Conservation (phyloP, 2,113 vertebrate species). For the Thryonomys swinderianus region DNA sequence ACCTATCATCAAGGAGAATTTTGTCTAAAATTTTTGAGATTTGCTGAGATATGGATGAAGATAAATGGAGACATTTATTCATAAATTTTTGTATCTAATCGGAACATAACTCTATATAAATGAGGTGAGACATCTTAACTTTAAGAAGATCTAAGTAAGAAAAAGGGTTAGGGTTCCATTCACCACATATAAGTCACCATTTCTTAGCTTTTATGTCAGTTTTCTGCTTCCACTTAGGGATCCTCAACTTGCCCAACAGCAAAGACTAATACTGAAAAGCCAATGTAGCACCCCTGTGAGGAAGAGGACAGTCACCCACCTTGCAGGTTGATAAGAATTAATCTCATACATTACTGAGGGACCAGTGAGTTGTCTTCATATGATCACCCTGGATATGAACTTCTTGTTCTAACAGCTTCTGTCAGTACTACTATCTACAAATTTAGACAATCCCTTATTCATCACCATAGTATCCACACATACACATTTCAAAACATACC, state of each 20-base stretch:
- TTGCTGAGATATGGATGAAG: background rate
- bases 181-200: background rate
- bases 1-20: background rate
- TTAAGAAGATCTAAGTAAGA: background rate
- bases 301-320: background rate
- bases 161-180: background rate
- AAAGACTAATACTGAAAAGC: background rate
- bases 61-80: background rate
- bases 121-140: background rate
- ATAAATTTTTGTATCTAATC: background rate
- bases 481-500: background rate
- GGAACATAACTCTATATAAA: background rate
- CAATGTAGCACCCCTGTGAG: background rate
- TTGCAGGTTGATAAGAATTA: conserved; percentile 12
- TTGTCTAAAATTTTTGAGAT: background rate
- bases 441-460: background rate
- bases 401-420: background rate
- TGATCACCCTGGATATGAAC: background rate
- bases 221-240: background rate
- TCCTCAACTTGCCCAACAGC: background rate
- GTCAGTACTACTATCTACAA: background rate
- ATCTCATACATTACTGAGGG: background rate
- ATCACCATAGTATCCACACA: background rate
- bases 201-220: background rate
- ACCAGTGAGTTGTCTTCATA: background rate